Base-by-base conservation (phyloP, 2,113 vertebrate genomes). In the Lates calcarifer region DNA sequence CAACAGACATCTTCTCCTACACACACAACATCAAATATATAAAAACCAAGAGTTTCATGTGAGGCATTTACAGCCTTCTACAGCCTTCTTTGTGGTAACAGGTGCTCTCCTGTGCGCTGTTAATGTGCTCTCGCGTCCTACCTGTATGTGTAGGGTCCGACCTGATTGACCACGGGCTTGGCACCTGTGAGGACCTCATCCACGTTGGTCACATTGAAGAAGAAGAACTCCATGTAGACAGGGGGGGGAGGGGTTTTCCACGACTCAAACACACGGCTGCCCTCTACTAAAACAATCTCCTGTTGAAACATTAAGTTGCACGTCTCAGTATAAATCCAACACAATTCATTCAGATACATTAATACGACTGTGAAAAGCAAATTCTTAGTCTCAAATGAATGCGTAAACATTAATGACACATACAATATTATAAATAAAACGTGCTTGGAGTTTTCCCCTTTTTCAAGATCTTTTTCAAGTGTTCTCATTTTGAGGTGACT, bases 91-190 rank as follows among this genome's bases (percentile, higher is more conserved):
- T 17, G 28, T 71, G 55, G 58, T 28, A 35, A 20, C 15, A 12
- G 18, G 39, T 26, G 41, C 41, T 3, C 14, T 43, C 15, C 20
- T 3, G 7, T 60, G 20, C 28, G 13, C 26, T 22, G 0, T 11
- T 11, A 15, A 20, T 29, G 26, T 26, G 43, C 24, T 69, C 45
- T 37, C 12, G 24, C 5, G 10, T 24, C 88, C 24, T 91, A 98
- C 98, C 97, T 96, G 95, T 97, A 99, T 0, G 97, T 97, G 90
- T 99, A 99, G 0, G 98, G 98, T 33, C 98, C 98, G 65, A 96
- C 87, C 91, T 99, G 95, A 12, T 89, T 90, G 22, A 99, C 87
- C 0, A 77, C 83, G 37, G 98, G 95, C 64, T 89, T 95, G 51
- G 22, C 94, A 0, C 98, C 98, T 8, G 41, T 15, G 10, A 97